Base-by-base conservation (phyloP, 1,140 invertebrate species). In the Drosophila nannoptera region DNA sequence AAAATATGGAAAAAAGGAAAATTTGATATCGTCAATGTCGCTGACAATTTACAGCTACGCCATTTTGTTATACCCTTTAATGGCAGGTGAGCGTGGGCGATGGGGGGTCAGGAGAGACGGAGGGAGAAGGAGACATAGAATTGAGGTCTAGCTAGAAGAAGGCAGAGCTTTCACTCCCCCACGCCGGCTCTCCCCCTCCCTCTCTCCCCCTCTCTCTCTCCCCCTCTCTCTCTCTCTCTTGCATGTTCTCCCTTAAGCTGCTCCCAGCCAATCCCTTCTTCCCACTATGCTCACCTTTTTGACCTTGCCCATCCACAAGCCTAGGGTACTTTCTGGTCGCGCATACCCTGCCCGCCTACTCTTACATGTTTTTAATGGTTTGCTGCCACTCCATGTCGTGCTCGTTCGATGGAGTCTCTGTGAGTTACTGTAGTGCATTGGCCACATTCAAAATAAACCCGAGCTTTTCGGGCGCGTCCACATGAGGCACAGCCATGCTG, bases 301-400 rank as follows among this genome's bases (percentile, higher is more conserved):
- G 22, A 22, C 1, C 22, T 22, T 22, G 22, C 1, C 1, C 1
- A 22, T 22, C 22, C 22, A 3, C 1, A 22, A 3, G 22, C 3
- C 22, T 22, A 55, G 53, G 36, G 16, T 55, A 42, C 40, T 7
- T 7, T 8, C 16, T 22, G 12, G 16, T 55, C 16, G 36, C 11
- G 7, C 53, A 31, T 2, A 11, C 7, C 9, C 5, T 2, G 7
- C 1, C n/a, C 4, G 11, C 7, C 1, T 11, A 12, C 11, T 55
- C 22, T 55, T n/a, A 42, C 53, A 54, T 54, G 49, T 78, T 82
- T 83, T 81, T 71, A 75, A 75, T 82, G 67, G 78, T 77, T 83
- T 70, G 62, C 66, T 54, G 63, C 68, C 64, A 73, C 64, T 68
- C 66, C 68, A 67, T 61, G 65, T 58, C 35, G 59, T 49, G 54